Evolutionary conservation across 2,113 vertebrate species (phyloP), one percentile per base, ranked within the genome.

Genomic region (Phylloscopus whistleri): DNA sequence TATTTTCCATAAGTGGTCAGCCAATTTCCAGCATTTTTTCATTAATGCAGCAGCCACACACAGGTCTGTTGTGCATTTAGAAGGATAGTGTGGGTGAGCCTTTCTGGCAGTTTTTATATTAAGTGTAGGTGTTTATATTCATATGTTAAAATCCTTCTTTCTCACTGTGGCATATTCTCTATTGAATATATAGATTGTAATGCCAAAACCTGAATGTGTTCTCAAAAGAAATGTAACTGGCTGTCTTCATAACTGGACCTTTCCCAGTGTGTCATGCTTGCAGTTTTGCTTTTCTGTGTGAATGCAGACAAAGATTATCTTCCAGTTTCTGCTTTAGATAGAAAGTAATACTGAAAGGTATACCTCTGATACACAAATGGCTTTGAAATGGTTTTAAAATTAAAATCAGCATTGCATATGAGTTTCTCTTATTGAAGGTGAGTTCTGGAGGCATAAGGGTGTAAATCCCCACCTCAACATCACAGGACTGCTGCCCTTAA

Each of bases 331-430:
- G 43, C 22, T 74, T 87, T 28, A 75, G 66, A 53, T 1, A 67
- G 31, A 67, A 74, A 78, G 13, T 59, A 70, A 20, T 39, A 48
- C 28, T 69, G 44, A 56, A 68, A 84, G 41, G 10, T 28, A 10
- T 26, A 64, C 20, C 13, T 39, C 18, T 62, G 55, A 48, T 66
- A 66, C 26, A 84, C 28, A 35, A 69, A 77, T 22, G 15, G 13
- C 53, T 94, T 87, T 64, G 9, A 69, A 91, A 86, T 21, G 4
- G 13, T 68, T 56, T 93, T 55, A 69, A 85, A 69, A 66, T 68
- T 28, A 75, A 79, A 70, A 41, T 8, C 9, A 46, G 9, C 12
- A 66, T 35, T 56, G 30, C 30, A 53, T n/a, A n/a, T 39, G 39
- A 39, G 19, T 67, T 80, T 41, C 37, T 93, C 30, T 66, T 66